A percentile compares a stretch with the other conserved stretches of the same genome.
Conservation (phyloP, 2,888 invertebrate species). For the Trilocha varians region DNA sequence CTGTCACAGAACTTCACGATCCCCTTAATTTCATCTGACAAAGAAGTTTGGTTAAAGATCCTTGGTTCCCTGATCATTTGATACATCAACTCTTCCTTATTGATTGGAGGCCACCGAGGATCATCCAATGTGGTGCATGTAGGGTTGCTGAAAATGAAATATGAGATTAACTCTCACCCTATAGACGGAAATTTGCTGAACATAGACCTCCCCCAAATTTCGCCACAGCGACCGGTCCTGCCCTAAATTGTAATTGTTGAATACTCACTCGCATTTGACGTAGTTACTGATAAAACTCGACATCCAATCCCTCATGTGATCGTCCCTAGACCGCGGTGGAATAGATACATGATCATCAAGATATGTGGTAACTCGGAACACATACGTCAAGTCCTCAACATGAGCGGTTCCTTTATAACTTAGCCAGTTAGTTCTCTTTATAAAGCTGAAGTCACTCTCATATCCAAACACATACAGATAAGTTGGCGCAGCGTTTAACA, state of each 20-base stretch:
- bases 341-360: conserved; percentile 5
- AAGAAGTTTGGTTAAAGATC: background rate
- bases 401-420: conserved; percentile 39
- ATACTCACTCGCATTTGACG: conserved; percentile 17
- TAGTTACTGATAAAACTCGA: conserved; percentile 15
- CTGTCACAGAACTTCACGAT: background rate
- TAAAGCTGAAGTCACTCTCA: conserved; percentile 42
- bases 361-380: conserved; percentile 28
- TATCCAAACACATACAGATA: conserved; percentile 59
- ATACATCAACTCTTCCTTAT: background rate
- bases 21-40: background rate
- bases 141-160: conserved; percentile 7
- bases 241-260: too few species aligned
- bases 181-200: too few species aligned
- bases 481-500: conserved; percentile 26
- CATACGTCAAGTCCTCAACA: conserved; percentile 55
- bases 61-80: background rate
- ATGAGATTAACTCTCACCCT: too few species aligned
- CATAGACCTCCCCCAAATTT: too few species aligned
- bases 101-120: conserved; percentile 2
- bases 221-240: too few species aligned
- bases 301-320: conserved; percentile 17
- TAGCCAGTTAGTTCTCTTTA: conserved; percentile 24
- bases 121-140: conserved; percentile 2
- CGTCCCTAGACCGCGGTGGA: conserved; percentile 10